These are phyloP conservation scores for Andrena cerasifolii DNA, from an alignment of 1,140 invertebrate species.

Conservation along the genomic window DNA sequence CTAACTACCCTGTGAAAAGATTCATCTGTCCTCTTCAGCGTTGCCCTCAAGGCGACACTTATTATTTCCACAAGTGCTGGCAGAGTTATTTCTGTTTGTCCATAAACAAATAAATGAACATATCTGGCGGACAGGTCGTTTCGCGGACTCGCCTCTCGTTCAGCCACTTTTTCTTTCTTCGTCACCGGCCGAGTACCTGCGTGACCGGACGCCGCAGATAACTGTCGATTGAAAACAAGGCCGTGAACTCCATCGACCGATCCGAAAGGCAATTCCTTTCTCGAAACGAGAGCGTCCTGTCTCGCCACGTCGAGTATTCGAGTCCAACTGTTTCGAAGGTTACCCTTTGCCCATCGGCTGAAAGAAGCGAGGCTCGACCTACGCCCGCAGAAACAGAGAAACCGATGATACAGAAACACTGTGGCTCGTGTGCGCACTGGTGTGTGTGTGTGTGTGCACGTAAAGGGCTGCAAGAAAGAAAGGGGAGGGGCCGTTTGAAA, in stretches of 20 bases:
- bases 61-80: not conserved
- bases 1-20: too few species aligned
- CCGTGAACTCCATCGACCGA: conserved; percentile 53
- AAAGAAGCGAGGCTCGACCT: conserved; percentile 1
- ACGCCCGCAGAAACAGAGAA: not conserved
- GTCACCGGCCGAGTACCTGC: conserved; percentile 56
- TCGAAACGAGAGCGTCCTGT: conserved; percentile 46
- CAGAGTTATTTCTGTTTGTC: not conserved
- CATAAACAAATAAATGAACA: not conserved
- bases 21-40: too few species aligned
- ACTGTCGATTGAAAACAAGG: conserved; percentile 43
- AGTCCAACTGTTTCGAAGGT: not conserved
- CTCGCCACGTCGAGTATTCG: conserved; percentile 21
- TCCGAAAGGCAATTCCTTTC: conserved; percentile 51
- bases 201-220: conserved; percentile 70
- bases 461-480: not conserved
- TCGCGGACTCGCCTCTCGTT: conserved; percentile 35
- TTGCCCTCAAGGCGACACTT: too few species aligned
- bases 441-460: not conserved
- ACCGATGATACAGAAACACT: not conserved
- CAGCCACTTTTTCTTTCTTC: conserved; percentile 41
- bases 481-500: not conserved
- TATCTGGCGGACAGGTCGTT: conserved; percentile 1
- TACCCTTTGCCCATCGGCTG: not conserved
- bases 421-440: not conserved